These are phyloP conservation scores for Stenolophus ochropezus DNA, from an alignment of 2,888 invertebrate genomes.

Conservation along the genomic window DNA sequence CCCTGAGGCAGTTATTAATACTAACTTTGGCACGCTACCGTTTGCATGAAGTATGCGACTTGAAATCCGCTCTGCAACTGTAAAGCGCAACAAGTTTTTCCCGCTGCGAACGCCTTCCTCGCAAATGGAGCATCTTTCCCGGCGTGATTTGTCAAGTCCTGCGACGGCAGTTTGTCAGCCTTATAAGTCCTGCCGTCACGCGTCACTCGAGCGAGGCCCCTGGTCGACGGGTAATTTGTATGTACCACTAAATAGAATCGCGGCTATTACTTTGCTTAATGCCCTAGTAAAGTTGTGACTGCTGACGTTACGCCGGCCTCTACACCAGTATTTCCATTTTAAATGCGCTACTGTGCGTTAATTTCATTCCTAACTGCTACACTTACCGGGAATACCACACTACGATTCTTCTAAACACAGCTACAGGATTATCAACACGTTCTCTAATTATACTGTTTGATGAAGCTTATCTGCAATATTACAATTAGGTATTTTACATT, in stretches of 20 bases:
- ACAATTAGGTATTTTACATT: too few relatives aligned
- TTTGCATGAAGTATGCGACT: not conserved
- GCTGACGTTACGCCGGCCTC: constrained; percentile 20
- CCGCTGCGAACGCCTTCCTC: not conserved
- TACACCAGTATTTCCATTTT: constrained; percentile 57
- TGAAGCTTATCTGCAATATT: not conserved
- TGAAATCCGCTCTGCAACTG: not conserved
- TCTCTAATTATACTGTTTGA: not conserved
- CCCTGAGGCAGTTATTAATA: too few relatives aligned
- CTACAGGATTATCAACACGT: not conserved
- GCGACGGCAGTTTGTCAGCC: constrained; percentile 48
- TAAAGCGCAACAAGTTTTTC: not conserved
- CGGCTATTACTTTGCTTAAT: constrained; percentile 57
- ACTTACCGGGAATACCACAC: constrained; percentile 2
- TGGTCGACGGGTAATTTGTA: constrained; percentile 49
- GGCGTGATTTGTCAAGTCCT: constrained; percentile 52
- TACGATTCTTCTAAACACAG: not conserved
- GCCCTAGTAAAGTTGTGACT: constrained; percentile 56
- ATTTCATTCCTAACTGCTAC: constrained; percentile 37
- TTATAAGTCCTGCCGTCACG: constrained; percentile 31
- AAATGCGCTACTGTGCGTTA: constrained; percentile 53
- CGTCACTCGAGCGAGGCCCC: not conserved
- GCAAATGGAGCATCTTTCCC: constrained; percentile 26
- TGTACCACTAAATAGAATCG: constrained; percentile 58
- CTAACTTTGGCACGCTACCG: not conserved